Evolutionary conservation across 2,888 invertebrate genomes (phyloP), one percentile per base, ranked within the genome.

Genomic region (Eulithis testata): DNA sequence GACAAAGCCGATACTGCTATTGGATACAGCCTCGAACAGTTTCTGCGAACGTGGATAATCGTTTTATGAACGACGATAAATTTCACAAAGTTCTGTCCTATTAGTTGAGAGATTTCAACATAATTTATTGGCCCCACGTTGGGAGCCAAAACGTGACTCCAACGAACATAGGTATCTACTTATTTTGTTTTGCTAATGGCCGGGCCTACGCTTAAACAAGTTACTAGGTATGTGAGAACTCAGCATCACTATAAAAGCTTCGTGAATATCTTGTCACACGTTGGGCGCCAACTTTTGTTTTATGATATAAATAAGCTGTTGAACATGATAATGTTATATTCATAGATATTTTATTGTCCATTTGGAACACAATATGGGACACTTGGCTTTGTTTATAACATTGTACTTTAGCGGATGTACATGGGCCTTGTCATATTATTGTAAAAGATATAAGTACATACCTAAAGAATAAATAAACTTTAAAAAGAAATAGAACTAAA

Each of bases 31-130:
- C 60, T 62, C 63, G 55, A 56, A 60, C 59, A 50, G 55, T 59
- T 66, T 62, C 52, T 56, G 63, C 54, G 51, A 61, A 56, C 52
- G 58, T 54, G 60, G 60, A 67, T 63, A 67, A 63, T 67, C 60
- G 60, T 63, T 63, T 63, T 53, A 52, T 55, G 49, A 58, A 59
- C 54, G 63, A 63, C 43, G 47, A 63, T 55, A 60, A 54, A 63
- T 63, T 60, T 66, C 43, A 60, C 59, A 43, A 49, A 40, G 51
- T 61, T 55, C 50, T 66, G 66, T 31, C 11, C 60, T 52, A 60
- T 53, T 63, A 50, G 59, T 63, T 63, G 36, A 21, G 60, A 12
- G 2, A 14, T 43, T 59, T 59, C 44, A 44, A 55, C 12, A 12
- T 45, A 55, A 60, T 14, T 63, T 63, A 54, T 59, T 53, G 49